These are phyloP conservation scores for Tor tambroides DNA, from an alignment of 2,113 vertebrate genomes.

Conservation along the genomic window DNA sequence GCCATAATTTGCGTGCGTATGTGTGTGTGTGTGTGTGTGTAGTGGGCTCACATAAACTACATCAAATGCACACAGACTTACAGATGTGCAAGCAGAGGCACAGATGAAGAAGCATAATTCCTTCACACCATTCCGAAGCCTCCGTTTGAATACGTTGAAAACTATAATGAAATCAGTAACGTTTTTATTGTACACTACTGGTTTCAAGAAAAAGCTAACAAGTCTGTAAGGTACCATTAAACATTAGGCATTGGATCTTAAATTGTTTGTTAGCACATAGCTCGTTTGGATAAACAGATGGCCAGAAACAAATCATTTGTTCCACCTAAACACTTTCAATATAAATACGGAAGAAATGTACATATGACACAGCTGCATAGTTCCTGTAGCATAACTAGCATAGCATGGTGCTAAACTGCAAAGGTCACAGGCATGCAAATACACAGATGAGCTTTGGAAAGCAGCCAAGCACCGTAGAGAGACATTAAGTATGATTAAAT, in stretches of 20 bases:
- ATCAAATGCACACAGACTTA: background rate
- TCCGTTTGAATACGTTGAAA: background rate
- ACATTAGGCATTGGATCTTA: background rate
- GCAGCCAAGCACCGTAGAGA: background rate
- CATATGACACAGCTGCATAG: background rate
- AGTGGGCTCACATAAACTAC: background rate
- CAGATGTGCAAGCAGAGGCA: constrained; percentile 5
- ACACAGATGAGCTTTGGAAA: background rate
- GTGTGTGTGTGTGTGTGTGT: background rate
- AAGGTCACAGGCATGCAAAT: background rate
- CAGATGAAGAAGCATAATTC: background rate
- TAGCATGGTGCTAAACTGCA: background rate
- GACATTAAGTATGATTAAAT: background rate
- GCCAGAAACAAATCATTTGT: background rate
- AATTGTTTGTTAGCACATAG: background rate
- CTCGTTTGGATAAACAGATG: background rate
- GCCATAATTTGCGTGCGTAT: background rate
- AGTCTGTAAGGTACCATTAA: background rate
- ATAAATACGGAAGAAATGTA: background rate
- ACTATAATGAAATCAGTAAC: background rate
- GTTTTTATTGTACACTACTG: background rate
- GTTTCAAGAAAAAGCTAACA: background rate
- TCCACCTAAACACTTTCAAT: background rate
- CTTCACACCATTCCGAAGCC: background rate
- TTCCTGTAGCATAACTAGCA: background rate